phyloP scores from a whole-genome alignment of 1,140 invertebrate species.

The Mercenaria mercenaria region DNA sequence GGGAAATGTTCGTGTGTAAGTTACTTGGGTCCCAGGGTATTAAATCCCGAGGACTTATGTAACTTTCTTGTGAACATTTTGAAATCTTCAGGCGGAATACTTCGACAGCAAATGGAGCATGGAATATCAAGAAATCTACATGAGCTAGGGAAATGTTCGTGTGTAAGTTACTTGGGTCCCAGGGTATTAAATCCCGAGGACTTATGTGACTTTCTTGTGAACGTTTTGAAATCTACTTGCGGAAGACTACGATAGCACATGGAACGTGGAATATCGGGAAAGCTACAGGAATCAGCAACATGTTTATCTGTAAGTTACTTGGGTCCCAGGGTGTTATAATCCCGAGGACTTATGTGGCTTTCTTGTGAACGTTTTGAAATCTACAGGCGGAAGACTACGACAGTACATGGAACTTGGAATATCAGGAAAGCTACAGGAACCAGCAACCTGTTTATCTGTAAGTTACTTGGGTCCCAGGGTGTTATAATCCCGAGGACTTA shows the following conservation, averaged over 20 bases:
- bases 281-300: too few species aligned
- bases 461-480: slow-evolving; percentile 47
- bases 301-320: slow-evolving; percentile 1
- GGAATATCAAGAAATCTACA: too few species aligned
- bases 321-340: slow-evolving; percentile 33
- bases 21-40: slow-evolving; percentile 45
- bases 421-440: too few species aligned
- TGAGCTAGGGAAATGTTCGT: neutral
- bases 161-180: slow-evolving; percentile 46
- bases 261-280: neutral
- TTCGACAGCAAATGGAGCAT: too few species aligned
- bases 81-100: neutral
- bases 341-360: slow-evolving; percentile 11
- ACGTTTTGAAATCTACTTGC: neutral
- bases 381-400: neutral
- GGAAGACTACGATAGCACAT: neutral
- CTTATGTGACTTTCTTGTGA: slow-evolving; percentile 15
- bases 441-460: slow-evolving; percentile 14
- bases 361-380: neutral
- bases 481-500: slow-evolving; percentile 16
- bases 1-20: slow-evolving; percentile 16
- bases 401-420: neutral
- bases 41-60: slow-evolving; percentile 18
- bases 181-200: neutral
- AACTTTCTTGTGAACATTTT: neutral